Conservation (phyloP, 2,888 invertebrate species). For the Agriotes lineatus region DNA sequence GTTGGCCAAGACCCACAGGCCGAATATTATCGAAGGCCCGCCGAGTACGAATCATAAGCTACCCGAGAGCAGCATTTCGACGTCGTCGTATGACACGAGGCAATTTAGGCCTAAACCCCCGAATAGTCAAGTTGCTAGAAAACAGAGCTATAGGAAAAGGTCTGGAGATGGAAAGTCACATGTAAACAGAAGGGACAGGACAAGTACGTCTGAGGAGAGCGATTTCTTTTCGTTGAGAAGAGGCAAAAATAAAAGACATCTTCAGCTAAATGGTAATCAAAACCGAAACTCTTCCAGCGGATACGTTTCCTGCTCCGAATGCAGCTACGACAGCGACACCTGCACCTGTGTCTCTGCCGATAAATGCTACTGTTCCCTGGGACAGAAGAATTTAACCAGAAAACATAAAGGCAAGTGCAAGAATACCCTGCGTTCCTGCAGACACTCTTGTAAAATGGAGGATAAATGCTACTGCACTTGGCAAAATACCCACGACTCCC, state of each 20-base stretch:
- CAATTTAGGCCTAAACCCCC: constrained; percentile 74
- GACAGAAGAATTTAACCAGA: constrained; percentile 66
- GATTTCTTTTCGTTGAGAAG: constrained; percentile 65
- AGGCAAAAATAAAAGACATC: constrained; percentile 57
- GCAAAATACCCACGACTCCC: constrained; percentile 59
- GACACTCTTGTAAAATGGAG: constrained; percentile 66
- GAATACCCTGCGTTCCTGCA: constrained; percentile 59
- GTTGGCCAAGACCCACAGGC: constrained; percentile 14
- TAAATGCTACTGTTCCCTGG: constrained; percentile 87
- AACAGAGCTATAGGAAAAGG: constrained; percentile 58
- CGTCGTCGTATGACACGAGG: constrained; percentile 73
- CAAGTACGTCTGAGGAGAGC: constrained; percentile 66
- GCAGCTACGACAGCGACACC: constrained; percentile 86
- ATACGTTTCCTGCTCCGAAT: constrained; percentile 90
- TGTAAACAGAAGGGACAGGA: constrained; percentile 47
- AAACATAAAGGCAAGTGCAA: constrained; percentile 47
- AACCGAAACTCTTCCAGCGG: constrained; percentile 69
- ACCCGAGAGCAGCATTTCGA: constrained; percentile 74
- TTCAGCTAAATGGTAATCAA: constrained; percentile 55
- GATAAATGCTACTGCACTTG: constrained; percentile 77
- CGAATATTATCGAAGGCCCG: neutral
- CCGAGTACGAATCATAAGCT: constrained; percentile 49
- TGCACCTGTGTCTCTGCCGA: constrained; percentile 83
- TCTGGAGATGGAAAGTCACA: constrained; percentile 24
- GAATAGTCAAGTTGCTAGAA: constrained; percentile 51